Evolutionary conservation across 2,888 invertebrate genomes (phyloP), one percentile per base, ranked within the genome.

Genomic region (Lamellibrachia satsuma): DNA sequence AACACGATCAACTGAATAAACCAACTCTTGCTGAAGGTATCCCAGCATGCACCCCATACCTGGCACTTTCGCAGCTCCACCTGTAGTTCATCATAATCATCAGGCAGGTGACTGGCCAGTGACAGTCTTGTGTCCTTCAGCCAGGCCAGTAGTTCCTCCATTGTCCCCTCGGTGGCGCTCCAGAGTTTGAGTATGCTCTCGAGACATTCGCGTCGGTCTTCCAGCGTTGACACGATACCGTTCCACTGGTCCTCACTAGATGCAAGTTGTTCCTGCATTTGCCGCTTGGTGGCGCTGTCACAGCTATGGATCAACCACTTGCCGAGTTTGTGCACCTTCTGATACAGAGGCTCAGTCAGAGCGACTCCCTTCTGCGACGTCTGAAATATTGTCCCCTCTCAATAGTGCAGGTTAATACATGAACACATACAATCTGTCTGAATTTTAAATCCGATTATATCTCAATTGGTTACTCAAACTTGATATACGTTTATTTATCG

Each of bases 71-170:
- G 95, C 92, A 95, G 93, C 90, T 96, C 96, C 27, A 94, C 93
- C 93, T 96, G 95, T 27, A 96, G 93, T 51, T 95, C 95, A 91
- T 96, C 95, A 92, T 96, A 96, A 9, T 94, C 94, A 22, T 94
- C 94, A 2, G 96, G 96, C 52, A 96, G 94, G 7, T 94, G 95
- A 11, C 93, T 92, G 8, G 94, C 93, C 22, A 96, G 94, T 3
- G 94, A 92, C 7, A 92, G 93, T 27, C 96, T 94, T 22, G 95
- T 95, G 90, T 95, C 95, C 93, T 94, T 95, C 91, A 96, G 94
- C 96, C 96, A 96, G 52, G 94, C 93, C 11, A 96, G 94, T 15
- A 95, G 94, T 6, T 96, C 95, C 75, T 96, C 95, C 92, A 96
- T 95, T 90, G 95, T 95, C n/a, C 95, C 95, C 93, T 96, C 96